phyloP scores from a whole-genome alignment of 2,113 vertebrate genomes.

The Pyrgilauda ruficollis region DNA sequence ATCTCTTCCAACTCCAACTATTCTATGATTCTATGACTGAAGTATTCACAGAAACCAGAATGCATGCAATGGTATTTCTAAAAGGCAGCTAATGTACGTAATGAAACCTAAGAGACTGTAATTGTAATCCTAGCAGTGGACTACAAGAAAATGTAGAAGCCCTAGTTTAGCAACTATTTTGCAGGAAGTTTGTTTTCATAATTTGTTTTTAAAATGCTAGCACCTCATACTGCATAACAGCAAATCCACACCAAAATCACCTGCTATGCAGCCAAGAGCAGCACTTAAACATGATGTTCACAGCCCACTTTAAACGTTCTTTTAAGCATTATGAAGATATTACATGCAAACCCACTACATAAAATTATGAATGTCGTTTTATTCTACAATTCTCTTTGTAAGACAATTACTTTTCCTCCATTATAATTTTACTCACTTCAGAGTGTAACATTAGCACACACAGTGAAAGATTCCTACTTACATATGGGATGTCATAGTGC shows the following conservation, averaged over 20 bases:
- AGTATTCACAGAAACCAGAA: not conserved
- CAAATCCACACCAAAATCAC: not conserved
- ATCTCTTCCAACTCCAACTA: not conserved
- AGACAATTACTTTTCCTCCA: not conserved
- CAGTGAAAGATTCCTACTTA: slow-evolving; percentile 59
- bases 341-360: not conserved
- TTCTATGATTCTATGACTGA: not conserved
- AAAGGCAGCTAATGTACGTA: not conserved
- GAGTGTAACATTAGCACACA: not conserved
- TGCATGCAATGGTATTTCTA: not conserved
- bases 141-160: not conserved
- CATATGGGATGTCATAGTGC: slow-evolving; percentile 76
- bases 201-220: not conserved
- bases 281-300: not conserved
- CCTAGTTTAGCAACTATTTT: not conserved
- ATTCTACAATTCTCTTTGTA: not conserved
- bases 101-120: not conserved
- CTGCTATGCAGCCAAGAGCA: not conserved
- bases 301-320: not conserved
- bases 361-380: not conserved
- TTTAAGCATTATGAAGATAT: not conserved
- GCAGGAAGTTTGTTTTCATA: not conserved
- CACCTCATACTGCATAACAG: not conserved
- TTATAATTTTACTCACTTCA: not conserved
- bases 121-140: not conserved